Evolutionary conservation across 2,113 vertebrate genomes (phyloP), one percentile per base, ranked within the genome.

Genomic region (Nesogale talazaci): DNA sequence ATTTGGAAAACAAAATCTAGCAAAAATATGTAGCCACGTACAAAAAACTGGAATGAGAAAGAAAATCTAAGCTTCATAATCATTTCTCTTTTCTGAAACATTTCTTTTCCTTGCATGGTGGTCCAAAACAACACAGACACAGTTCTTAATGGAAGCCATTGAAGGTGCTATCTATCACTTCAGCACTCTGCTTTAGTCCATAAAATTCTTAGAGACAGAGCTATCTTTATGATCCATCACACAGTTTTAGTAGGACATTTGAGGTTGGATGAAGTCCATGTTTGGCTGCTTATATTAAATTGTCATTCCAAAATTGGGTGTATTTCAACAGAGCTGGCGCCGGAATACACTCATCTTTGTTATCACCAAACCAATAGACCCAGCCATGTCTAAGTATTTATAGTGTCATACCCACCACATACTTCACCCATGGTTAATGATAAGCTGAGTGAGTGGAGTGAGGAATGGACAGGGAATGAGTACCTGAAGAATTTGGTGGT

Each of bases 161-260:
- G 31, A 69, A 65, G 77, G 56, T 84, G 61, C 63, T 76, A 92
- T 84, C 80, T 63, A 87, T 93, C 89, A 90, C 81, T 90, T 95
- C 81, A 90, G 36, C 84, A 87, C 63, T 63, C 31, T 90, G 78
- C 75, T 89, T 84, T 82, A 95, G 94, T 86, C 57, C 63, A 91
- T 95, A 95, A 95, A 96, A 90, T 93, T 95, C 67, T 86, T 82
- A 87, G 92, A 96, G 92, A 92, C 78, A 93, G 86, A 85, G 83
- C 67, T 94, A 92, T 89, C 94, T 95, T 96, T 94, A 96, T 94
- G 94, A 96, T 76, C 88, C 82, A 96, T 96, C 94, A 75, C 83
- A 90, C 89, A 52, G 69, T 87, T 96, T 97, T 95, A 94, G 89
- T 94, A 90, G 94, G 88, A 87, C 83, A 94, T 93, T 93, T 75